phyloP scores from a whole-genome alignment of 2,113 vertebrate species.

The Uria aalge region DNA sequence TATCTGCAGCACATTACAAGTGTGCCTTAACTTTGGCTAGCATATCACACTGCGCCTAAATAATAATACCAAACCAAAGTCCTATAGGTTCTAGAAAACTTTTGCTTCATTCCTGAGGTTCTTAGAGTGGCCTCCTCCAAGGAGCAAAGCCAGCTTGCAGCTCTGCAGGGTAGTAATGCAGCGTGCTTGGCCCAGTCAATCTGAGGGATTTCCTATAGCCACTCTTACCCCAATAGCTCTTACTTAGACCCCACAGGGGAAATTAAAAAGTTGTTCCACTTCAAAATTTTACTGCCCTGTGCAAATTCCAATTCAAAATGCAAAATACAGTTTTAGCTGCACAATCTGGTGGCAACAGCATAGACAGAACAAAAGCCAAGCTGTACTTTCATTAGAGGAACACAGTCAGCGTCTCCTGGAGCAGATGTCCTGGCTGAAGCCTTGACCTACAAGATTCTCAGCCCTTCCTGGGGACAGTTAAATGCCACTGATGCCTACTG shows the following conservation, averaged over 20 bases:
- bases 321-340: background rate
- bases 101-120: background rate
- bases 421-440: background rate
- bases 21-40: background rate
- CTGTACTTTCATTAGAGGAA: background rate
- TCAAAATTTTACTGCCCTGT: background rate
- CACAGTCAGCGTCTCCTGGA: background rate
- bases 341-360: background rate
- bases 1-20: background rate
- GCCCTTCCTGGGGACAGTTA: background rate
- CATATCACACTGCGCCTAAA: background rate
- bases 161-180: background rate
- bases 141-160: background rate
- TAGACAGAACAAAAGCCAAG: background rate
- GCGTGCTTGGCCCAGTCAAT: background rate
- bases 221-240: background rate
- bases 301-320: background rate
- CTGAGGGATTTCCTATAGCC: background rate
- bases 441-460: background rate
- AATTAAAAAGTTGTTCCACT: background rate
- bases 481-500: background rate
- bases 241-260: background rate
- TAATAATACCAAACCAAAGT: background rate
- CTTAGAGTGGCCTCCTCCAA: background rate
- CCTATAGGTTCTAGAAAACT: background rate